Conservation (phyloP, 2,113 vertebrate species). For the Anhinga anhinga region DNA sequence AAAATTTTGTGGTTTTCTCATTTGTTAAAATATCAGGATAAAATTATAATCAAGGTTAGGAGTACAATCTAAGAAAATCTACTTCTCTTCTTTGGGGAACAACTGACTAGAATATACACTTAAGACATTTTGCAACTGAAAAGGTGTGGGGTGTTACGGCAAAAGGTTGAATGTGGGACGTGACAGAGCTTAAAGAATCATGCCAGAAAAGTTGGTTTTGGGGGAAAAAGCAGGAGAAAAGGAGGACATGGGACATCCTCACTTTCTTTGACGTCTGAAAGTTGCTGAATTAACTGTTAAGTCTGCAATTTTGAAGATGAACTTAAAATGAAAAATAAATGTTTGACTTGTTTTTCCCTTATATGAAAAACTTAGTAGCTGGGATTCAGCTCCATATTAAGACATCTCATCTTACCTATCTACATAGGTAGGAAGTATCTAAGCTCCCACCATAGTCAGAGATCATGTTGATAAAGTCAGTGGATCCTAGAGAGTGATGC, state of each 20-base stretch:
- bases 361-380: not conserved
- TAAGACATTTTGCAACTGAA: not conserved
- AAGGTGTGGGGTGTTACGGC: not conserved
- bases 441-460: not conserved
- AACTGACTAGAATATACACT: not conserved
- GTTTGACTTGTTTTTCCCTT: not conserved
- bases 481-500: not conserved
- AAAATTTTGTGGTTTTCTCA: not conserved
- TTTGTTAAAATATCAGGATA: not conserved
- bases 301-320: not conserved
- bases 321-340: not conserved
- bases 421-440: not conserved
- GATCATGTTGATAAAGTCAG: not conserved
- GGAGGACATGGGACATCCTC: not conserved
- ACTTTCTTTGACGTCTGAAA: not conserved
- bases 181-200: not conserved
- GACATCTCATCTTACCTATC: not conserved
- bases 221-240: not conserved
- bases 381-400: not conserved
- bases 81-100: not conserved
- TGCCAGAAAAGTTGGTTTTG: not conserved
- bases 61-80: not conserved
- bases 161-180: not conserved
- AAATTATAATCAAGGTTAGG: not conserved
- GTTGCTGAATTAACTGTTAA: not conserved